These are phyloP conservation scores for Sebastiscus albofasciatus DNA, from an alignment of 2,797 vertebrate genomes.

Conservation along the genomic window DNA sequence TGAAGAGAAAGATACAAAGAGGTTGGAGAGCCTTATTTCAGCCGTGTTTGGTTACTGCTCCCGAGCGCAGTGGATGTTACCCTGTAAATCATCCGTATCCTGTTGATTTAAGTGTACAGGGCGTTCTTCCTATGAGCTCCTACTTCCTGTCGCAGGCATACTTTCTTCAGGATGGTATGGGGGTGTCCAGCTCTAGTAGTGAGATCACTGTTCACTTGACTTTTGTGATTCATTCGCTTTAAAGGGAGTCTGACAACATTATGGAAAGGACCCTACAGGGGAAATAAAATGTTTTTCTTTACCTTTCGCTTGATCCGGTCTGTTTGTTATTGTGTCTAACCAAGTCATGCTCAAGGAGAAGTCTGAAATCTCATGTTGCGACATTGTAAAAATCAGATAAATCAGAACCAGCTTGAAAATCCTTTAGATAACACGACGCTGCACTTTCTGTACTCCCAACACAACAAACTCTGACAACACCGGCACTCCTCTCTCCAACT, in stretches of 20 bases:
- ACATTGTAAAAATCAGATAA: too few species aligned
- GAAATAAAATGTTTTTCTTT: not conserved
- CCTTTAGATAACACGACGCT: too few species aligned
- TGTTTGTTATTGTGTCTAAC: not conserved
- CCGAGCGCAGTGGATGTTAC: slow-evolving; percentile 32
- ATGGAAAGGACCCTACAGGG: not conserved
- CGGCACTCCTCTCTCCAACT: too few species aligned
- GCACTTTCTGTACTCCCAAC: too few species aligned
- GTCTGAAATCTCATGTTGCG: too few species aligned
- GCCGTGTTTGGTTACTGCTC: slow-evolving; percentile 3
- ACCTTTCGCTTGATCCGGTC: not conserved
- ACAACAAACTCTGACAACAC: too few species aligned
- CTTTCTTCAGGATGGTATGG: not conserved
- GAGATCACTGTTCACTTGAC: slow-evolving; percentile 1
- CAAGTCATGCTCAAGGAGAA: not conserved
- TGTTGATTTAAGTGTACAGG: slow-evolving; percentile 67
- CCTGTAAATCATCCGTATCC: slow-evolving; percentile 61
- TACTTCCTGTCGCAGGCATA: slow-evolving; percentile 52
- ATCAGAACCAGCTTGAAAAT: too few species aligned
- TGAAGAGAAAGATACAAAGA: slow-evolving; percentile 47
- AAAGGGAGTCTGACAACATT: not conserved
- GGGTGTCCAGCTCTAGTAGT: not conserved
- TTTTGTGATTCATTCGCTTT: not conserved
- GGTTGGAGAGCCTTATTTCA: slow-evolving; percentile 31
- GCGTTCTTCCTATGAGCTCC: slow-evolving; percentile 60